A percentile compares a stretch with the other conserved stretches of the same genome.
Evolutionary conservation across 92 coral and sea anemone species (phyloP).

Genomic region (Heteractis magnifica): DNA sequence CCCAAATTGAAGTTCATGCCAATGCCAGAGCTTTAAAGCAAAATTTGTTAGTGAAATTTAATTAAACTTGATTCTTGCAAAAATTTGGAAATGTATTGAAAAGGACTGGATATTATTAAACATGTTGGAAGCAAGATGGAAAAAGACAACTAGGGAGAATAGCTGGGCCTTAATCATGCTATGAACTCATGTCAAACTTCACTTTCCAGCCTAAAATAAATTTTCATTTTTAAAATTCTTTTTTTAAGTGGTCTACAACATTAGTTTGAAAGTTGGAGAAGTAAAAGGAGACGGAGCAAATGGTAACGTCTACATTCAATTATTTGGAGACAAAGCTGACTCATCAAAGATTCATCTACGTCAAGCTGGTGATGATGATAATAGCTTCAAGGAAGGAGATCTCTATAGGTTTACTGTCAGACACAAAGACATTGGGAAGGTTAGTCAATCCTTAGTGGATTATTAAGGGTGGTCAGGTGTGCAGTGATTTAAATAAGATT

Average conservation of each 20-base stretch:
- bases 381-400: constrained; percentile 73
- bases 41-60: too few species aligned
- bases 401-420: constrained; percentile 84
- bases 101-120: too few species aligned
- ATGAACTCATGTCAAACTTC: too few species aligned
- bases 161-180: not conserved
- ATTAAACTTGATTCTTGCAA: too few species aligned
- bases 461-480: too few species aligned
- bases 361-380: constrained; percentile 76
- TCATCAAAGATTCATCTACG: constrained; percentile 90
- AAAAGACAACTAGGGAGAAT: too few species aligned
- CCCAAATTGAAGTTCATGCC: too few species aligned
- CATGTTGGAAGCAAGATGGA: too few species aligned
- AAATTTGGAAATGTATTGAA: too few species aligned
- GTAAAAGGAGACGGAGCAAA: constrained; percentile 86
- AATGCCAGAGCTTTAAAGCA: too few species aligned
- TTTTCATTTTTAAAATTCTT: not conserved
- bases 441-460: constrained; percentile 7
- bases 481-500: too few species aligned
- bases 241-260: constrained; percentile 73
- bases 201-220: not conserved
- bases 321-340: constrained; percentile 87
- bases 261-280: constrained; percentile 86
- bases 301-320: constrained; percentile 93
- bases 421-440: constrained; percentile 90